Evolutionary conservation across 2,797 vertebrate species (phyloP).

Genomic region (Aselliscus stoliczkanus): DNA sequence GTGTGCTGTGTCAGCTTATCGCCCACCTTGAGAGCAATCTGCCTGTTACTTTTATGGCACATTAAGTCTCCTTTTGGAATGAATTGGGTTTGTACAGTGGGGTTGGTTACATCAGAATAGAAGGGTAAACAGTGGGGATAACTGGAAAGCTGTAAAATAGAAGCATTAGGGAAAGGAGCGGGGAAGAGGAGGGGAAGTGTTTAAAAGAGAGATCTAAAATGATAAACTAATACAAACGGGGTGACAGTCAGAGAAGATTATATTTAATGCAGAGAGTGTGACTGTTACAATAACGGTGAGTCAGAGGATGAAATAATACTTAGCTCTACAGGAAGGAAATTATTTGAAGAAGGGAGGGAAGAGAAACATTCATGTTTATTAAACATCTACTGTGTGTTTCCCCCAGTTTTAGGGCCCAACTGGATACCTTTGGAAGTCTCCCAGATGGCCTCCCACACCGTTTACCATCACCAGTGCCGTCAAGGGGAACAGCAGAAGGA

Average conservation of each 20-base stretch:
- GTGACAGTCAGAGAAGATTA: conserved; percentile 3
- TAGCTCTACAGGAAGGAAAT: conserved; percentile 20
- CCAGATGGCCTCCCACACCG: neutral
- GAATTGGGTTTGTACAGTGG: conserved; percentile 63
- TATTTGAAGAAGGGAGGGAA: neutral
- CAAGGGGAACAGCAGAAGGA: neutral
- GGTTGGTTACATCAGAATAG: conserved; percentile 68
- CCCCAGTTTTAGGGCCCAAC: neutral
- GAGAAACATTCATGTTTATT: conserved; percentile 30
- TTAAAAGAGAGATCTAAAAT: conserved; percentile 47
- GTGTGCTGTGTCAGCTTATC: conserved; percentile 72
- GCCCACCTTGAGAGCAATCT: conserved; percentile 73
- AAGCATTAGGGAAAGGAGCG: neutral
- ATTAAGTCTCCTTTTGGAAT: conserved; percentile 71
- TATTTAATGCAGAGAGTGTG: conserved; percentile 16
- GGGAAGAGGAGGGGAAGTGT: neutral
- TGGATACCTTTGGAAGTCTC: neutral
- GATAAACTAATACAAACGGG: conserved; percentile 19
- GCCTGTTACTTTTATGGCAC: conserved; percentile 73
- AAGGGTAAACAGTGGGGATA: conserved; percentile 63
- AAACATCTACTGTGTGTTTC: neutral
- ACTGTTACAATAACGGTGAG: neutral
- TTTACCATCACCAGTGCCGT: too few species aligned
- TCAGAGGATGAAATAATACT: conserved; percentile 40
- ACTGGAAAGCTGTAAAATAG: conserved; percentile 55